These are phyloP conservation scores for Melipona bicolor DNA, from an alignment of 2,888 invertebrate genomes.

Conservation along the genomic window DNA sequence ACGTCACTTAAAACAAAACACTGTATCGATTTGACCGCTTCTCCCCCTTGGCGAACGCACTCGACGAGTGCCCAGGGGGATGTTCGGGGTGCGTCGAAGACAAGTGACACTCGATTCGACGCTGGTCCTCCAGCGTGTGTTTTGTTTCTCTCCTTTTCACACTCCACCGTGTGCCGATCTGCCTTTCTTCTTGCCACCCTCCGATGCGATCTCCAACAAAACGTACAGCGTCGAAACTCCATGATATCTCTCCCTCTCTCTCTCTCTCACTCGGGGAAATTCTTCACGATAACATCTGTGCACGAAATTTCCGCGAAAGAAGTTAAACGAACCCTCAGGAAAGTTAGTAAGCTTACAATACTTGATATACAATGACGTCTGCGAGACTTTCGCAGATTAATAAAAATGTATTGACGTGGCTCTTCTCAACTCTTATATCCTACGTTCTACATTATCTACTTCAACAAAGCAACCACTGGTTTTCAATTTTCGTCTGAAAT, in stretches of 20 bases:
- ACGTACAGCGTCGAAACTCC: not conserved
- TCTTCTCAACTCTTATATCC: too few relatives aligned
- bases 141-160: conserved; percentile 70
- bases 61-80: conserved; percentile 73
- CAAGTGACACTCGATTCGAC: conserved; percentile 81
- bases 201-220: conserved; percentile 20
- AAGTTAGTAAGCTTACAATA: too few relatives aligned
- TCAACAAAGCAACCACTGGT: too few relatives aligned
- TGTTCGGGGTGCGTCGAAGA: conserved; percentile 72
- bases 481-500: too few relatives aligned
- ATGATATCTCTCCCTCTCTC: not conserved
- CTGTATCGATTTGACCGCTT: conserved; percentile 76
- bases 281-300: not conserved
- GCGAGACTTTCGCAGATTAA: too few relatives aligned
- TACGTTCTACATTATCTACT: too few relatives aligned
- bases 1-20: conserved; percentile 75
- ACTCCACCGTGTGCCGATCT: conserved; percentile 14
- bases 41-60: conserved; percentile 62
- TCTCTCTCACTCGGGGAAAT: not conserved
- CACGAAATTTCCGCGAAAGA: not conserved
- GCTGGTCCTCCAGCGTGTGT: conserved; percentile 72
- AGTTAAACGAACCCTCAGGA: too few relatives aligned
- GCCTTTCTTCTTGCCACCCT: conserved; percentile 24
- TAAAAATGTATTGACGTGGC: too few relatives aligned
- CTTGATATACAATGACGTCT: too few relatives aligned